Evolutionary conservation across 1,140 invertebrate species (phyloP), one percentile per base, ranked within the genome.

Genomic region (Drosophila sechellia): DNA sequence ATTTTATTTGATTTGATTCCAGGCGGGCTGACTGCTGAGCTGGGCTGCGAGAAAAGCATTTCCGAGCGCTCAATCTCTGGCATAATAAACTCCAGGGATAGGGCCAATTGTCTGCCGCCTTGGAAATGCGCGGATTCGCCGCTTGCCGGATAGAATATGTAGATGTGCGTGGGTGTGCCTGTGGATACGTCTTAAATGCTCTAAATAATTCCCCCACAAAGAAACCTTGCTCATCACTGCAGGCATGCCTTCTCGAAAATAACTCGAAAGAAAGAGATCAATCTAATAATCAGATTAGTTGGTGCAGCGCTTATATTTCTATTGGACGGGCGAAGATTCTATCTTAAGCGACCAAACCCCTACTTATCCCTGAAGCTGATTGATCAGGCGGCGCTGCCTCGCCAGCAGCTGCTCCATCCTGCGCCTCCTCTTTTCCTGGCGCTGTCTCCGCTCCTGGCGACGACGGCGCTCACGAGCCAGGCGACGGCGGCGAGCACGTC

Each of bases 1-100:
- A 86, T 87, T 86, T 86, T 86, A 86, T 86, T 87, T 81, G 70
- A 86, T 86, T 86, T 87, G 79, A 86, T 76, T 86, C 69, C 65
- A 12, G 64, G 34, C 48, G 76, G 58, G 48, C 73, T 74, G 46
- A 63, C 39, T 50, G 64, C 55, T 73, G 61, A 39, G 75, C 69
- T 60, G 39, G 34, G 68, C 58, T 76, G 81, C 81, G 87, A 81
- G 79, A 61, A 87, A 83, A 86, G 75, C 81, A 77, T 85, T 85
- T 85, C 86, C 86, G 77, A 81, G 81, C 81, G 70, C 68, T 57
- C 65, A 75, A 77, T 79, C 68, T 63, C 69, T 68, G 65, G 70
- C 70, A 86, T 79, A 87, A 86, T 86, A 78, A 69, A 87, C 58
- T 87, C 81, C 71, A 76, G 78, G 61, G 84, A 70, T 79, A 87